These are phyloP conservation scores for Caenorhabditis plicata DNA, from an alignment of 2,888 invertebrate species.

Conservation along the genomic window DNA sequence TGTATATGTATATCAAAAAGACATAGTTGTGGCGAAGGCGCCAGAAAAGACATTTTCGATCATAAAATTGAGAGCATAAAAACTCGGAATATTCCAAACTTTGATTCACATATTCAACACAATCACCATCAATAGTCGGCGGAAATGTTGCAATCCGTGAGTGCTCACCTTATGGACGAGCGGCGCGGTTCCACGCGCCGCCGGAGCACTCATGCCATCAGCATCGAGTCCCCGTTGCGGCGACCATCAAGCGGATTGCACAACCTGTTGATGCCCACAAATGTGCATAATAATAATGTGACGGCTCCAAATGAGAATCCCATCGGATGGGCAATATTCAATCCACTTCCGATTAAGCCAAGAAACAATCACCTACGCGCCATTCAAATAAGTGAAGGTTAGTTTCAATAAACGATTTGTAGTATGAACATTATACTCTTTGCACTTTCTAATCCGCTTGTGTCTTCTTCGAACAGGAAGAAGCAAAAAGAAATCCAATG, in stretches of 20 bases:
- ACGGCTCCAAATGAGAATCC: slow-evolving; percentile 35
- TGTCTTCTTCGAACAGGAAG: slow-evolving; percentile 3
- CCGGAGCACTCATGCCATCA: slow-evolving; percentile 25
- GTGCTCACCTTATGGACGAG: slow-evolving; percentile 52
- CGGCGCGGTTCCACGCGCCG: slow-evolving; percentile 35
- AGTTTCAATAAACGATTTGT: too few relatives aligned
- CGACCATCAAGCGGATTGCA: slow-evolving; percentile 20
- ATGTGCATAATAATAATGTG: slow-evolving; percentile 23
- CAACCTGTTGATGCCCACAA: slow-evolving; percentile 24
- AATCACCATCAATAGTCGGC: too few relatives aligned
- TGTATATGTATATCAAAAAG: too few relatives aligned
- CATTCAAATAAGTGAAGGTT: slow-evolving; percentile 24
- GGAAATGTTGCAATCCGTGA: slow-evolving; percentile 54
- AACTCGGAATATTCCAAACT: too few relatives aligned
- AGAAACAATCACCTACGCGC: too few relatives aligned
- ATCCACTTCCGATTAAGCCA: slow-evolving; percentile 42
- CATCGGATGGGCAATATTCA: slow-evolving; percentile 50
- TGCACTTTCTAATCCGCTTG: too few relatives aligned
- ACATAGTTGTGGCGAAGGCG: too few relatives aligned
- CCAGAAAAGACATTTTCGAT: slow-evolving; percentile 4
- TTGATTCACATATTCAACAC: too few relatives aligned
- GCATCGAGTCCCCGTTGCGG: too few relatives aligned
- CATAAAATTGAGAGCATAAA: slow-evolving; percentile 11
- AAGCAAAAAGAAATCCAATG: neutral
- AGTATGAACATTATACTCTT: too few relatives aligned